Evolutionary conservation across 2,888 invertebrate genomes (phyloP).

Genomic region (Emesis furor): DNA sequence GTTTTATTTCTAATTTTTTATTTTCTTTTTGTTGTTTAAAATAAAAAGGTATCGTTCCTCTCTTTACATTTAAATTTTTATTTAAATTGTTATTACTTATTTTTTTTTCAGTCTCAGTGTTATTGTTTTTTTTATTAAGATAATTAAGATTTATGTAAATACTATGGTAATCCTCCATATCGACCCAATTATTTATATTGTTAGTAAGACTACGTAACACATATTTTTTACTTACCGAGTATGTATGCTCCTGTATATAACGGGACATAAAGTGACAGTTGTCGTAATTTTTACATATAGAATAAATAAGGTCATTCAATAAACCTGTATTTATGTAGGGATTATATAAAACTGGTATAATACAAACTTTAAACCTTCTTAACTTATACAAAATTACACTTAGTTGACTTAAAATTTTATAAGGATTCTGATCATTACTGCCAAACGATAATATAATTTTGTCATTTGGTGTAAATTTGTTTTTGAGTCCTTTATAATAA

Average conservation of each 20-base stretch:
- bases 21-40: background rate
- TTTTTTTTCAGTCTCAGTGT: no score
- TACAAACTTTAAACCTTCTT: background rate
- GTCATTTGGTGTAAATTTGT: conserved; percentile 2
- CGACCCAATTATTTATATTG: background rate
- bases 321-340: background rate
- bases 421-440: background rate
- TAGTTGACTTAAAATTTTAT: background rate
- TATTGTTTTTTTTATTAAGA: background rate
- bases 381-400: conserved; percentile 1
- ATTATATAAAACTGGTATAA: background rate
- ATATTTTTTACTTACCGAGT: background rate
- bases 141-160: background rate
- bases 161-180: background rate
- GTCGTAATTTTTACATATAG: background rate
- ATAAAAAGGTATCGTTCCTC: no score
- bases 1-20: background rate
- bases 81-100: no score
- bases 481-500: background rate
- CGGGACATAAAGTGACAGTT: background rate
- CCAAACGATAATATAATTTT: background rate
- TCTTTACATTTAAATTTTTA: no score
- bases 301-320: background rate
- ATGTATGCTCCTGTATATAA: background rate
- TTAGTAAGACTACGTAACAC: background rate